A percentile compares a stretch with the other conserved stretches of the same genome.
Evolutionary conservation across 2,113 vertebrate species (phyloP).

Genomic region (Gadus macrocephalus): DNA sequence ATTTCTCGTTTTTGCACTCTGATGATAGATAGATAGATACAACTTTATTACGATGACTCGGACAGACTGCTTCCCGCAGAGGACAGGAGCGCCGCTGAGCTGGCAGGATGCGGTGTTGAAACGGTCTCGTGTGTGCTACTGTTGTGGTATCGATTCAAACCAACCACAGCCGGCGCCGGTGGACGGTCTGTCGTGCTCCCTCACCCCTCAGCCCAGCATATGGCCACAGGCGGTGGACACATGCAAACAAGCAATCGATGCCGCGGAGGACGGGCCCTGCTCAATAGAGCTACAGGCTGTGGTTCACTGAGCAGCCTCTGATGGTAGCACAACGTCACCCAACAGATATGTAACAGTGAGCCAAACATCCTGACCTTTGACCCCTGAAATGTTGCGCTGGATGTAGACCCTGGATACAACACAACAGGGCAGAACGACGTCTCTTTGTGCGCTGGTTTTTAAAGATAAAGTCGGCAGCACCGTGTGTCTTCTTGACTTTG

Average conservation of each 20-base stretch:
- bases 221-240: not conserved
- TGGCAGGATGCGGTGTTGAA: not conserved
- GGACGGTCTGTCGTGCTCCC: not conserved
- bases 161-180: not conserved
- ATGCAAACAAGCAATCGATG: not conserved
- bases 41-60: too few species aligned
- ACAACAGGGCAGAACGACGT: too few species aligned
- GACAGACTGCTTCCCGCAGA: too few species aligned
- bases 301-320: not conserved
- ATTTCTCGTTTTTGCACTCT: too few species aligned
- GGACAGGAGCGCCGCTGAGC: not conserved
- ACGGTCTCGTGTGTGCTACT: not conserved
- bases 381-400: too few species aligned
- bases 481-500: conserved; percentile 39
- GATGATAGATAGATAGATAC: too few species aligned
- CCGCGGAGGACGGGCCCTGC: not conserved
- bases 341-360: too few species aligned
- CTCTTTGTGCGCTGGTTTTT: too few species aligned
- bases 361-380: too few species aligned
- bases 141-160: not conserved
- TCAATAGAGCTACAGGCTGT: not conserved
- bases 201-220: not conserved
- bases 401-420: too few species aligned
- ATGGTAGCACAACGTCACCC: too few species aligned
- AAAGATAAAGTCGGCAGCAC: too few species aligned